A percentile compares a stretch with the other conserved stretches of the same genome.
phyloP scores from a whole-genome alignment of 2,113 vertebrate genomes.

The Lates calcarifer region DNA sequence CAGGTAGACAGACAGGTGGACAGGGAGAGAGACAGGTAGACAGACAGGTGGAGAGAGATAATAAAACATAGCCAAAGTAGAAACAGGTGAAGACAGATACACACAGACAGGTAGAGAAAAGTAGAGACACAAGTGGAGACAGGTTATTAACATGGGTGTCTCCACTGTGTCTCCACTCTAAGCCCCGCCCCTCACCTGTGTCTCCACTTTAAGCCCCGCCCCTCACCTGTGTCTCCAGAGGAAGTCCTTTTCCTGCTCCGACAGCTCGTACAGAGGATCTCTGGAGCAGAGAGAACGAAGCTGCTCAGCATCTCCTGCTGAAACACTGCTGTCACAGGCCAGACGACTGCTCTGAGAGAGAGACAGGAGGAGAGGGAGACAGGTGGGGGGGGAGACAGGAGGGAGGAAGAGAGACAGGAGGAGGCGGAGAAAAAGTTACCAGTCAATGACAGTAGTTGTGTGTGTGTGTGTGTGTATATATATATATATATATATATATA shows the following conservation, averaged over 20 bases:
- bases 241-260: constrained; percentile 89
- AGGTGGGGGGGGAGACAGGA: not conserved
- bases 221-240: constrained; percentile 84
- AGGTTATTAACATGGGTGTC: too few species aligned
- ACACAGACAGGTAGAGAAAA: too few species aligned
- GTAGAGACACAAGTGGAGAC: too few species aligned
- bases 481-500: too few species aligned
- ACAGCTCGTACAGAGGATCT: constrained; percentile 86
- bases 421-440: not conserved
- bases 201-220: constrained; percentile 53
- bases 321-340: constrained; percentile 85
- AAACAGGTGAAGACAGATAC: too few species aligned
- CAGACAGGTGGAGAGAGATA: too few species aligned
- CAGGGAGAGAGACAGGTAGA: too few species aligned
- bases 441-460: too few species aligned
- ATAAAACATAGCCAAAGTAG: too few species aligned
- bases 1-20: not conserved
- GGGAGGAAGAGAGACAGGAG: not conserved
- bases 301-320: constrained; percentile 82
- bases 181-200: constrained; percentile 67
- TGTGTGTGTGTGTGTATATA: too few species aligned
- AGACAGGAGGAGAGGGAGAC: too few species aligned
- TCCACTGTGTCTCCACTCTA: too few species aligned
- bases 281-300: constrained; percentile 79
- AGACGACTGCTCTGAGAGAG: constrained; percentile 82